Conservation (phyloP, 2,113 vertebrate species). For the Rhagologus leucostigma region DNA sequence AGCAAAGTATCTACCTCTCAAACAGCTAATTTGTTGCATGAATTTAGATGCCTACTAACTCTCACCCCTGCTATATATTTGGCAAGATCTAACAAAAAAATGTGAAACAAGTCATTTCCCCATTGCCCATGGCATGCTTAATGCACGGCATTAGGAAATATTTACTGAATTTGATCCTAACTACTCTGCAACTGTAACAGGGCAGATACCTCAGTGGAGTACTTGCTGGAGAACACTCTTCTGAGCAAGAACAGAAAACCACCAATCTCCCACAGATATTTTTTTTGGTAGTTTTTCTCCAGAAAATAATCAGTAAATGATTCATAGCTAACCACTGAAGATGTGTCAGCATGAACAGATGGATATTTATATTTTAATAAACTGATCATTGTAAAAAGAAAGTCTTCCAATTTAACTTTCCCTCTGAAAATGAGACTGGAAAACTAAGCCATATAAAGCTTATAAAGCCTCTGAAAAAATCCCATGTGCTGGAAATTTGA, state of each 20-base stretch:
- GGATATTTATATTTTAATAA: slow-evolving; percentile 22
- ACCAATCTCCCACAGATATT: not conserved
- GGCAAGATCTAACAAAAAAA: not conserved
- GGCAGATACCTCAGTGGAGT: not conserved
- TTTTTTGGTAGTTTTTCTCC: not conserved
- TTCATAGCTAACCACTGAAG: slow-evolving; percentile 14
- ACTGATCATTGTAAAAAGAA: not conserved
- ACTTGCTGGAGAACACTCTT: not conserved
- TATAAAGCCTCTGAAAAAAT: not conserved
- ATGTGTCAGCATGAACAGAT: slow-evolving; percentile 25
- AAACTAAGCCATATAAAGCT: not conserved
- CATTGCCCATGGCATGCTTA: not conserved
- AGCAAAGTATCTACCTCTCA: not conserved
- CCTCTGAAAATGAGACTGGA: slow-evolving; percentile 1
- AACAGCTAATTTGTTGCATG: not conserved
- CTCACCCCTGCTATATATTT: not conserved
- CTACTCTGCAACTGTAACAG: not conserved
- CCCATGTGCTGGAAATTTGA: not conserved
- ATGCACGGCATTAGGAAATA: not conserved
- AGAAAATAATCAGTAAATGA: slow-evolving; percentile 40
- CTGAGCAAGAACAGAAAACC: not conserved
- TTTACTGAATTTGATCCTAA: not conserved
- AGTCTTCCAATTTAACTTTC: slow-evolving; percentile 1
- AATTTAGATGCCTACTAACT: not conserved
- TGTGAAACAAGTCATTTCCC: not conserved